Evolutionary conservation across 2,113 vertebrate species (phyloP), one percentile per base, ranked within the genome.

Genomic region (Grammomys surdaster): DNA sequence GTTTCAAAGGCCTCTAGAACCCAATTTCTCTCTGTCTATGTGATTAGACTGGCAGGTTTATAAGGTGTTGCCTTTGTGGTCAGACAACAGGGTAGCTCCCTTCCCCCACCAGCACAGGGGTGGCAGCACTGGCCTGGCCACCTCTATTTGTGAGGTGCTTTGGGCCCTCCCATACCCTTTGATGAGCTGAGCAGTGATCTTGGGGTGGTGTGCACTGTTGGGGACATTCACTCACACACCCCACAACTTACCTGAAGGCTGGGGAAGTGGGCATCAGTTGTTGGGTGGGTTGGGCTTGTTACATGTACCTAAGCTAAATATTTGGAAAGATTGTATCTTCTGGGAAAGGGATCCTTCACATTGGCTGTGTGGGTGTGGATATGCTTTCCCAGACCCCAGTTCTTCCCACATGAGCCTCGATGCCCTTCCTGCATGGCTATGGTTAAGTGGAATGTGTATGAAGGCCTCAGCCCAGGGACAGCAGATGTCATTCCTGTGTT

Each of bases 191-290:
- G 36, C 1, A 1, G 60, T 24, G 43, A 28, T 12, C 36, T 4
- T 0, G 16, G 20, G 46, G 46, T 51, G 16, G 6, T 33, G 0
- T 40, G 69, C 0, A 7, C 56, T 31, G 8, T 0, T 0, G 3
- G 78, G 58, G 13, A 17, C 46, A 17, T 33, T 2, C 51, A 88
- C 20, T 54, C 33, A 28, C 22, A 36, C 60, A 3, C 4, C 60
- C 14, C 1, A 88, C 36, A 26, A 4, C 40, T 33, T 58, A 4
- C 87, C 58, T 0, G 1, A 19, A n/a, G 72, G 54, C 43, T 3
- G 20, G 12, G 1, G 94, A 73, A 8, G 40, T 8, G 8, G 63
- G 6, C 33, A 0, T 26, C n/a, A 2, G 11, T 0, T 48, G n/a
- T 36, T 22, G 20, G 26, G 46, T 58, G 13, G 54, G 10, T 26